Percentiles rank a stretch among this genome's conserved stretches.
These are phyloP conservation scores for Philereme vetulata DNA, from an alignment of 2,888 invertebrate species.

Conservation along the genomic window DNA sequence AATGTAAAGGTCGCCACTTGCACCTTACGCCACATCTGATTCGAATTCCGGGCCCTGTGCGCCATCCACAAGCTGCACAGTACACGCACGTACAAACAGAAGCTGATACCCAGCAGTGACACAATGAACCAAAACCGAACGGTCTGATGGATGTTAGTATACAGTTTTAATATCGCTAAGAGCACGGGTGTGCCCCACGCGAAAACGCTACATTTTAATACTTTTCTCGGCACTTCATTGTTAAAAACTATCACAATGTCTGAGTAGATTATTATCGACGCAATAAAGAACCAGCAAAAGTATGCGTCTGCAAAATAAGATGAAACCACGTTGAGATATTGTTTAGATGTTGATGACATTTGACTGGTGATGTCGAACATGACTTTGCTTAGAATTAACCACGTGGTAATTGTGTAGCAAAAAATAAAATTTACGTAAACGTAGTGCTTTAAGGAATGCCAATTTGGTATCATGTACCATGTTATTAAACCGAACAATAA, in stretches of 20 bases:
- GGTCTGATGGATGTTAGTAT: background rate
- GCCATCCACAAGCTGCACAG: conserved; percentile 7
- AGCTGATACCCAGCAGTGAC: conserved; percentile 11
- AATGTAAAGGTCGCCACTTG: conserved; percentile 14
- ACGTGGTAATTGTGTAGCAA: background rate
- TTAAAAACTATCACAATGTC: conserved; percentile 15
- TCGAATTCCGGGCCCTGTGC: background rate
- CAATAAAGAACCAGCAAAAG: conserved; percentile 15
- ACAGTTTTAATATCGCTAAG: background rate
- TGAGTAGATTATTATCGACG: conserved; percentile 6
- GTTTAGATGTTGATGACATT: too few relatives aligned
- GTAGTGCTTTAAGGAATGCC: conserved; percentile 18
- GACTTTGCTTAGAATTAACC: too few relatives aligned
- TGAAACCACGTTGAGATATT: background rate
- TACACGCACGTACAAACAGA: conserved; percentile 17
- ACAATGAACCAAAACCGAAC: background rate
- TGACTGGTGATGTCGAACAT: too few relatives aligned
- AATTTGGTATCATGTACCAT: conserved; percentile 14
- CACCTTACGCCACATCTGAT: background rate
- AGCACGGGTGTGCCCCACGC: conserved; percentile 3
- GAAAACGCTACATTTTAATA: conserved; percentile 10
- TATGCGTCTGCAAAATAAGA: conserved; percentile 8
- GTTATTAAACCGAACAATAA: conserved; percentile 8
- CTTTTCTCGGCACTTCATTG: conserved; percentile 3
- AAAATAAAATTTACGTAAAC: conserved; percentile 9